These are phyloP conservation scores for Staurois parvus DNA, from an alignment of 2,797 vertebrate genomes.

Conservation along the genomic window DNA sequence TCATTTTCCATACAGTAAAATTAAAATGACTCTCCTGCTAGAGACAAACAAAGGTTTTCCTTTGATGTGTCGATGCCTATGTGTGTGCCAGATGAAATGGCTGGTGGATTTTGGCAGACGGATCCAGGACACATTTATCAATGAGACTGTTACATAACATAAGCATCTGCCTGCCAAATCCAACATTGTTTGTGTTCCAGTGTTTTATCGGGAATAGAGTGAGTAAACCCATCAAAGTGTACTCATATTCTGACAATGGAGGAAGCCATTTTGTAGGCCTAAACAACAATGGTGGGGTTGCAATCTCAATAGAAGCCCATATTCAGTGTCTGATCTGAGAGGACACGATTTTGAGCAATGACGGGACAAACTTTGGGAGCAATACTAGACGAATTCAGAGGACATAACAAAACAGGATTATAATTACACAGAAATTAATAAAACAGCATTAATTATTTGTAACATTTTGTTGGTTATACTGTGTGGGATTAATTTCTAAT, in stretches of 20 bases:
- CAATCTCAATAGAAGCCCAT: neutral
- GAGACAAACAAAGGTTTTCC: constrained; percentile 38
- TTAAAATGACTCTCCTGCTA: constrained; percentile 18
- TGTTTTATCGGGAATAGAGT: constrained; percentile 8
- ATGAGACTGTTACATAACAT: constrained; percentile 45
- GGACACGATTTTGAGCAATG: neutral
- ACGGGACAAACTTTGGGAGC: neutral
- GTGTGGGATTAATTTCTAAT: too few species aligned
- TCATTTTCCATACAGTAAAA: constrained; percentile 31
- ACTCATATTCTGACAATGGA: neutral
- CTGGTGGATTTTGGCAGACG: constrained; percentile 44
- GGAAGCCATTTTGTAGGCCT: neutral
- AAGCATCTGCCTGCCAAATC: constrained; percentile 11
- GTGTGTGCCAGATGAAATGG: constrained; percentile 53
- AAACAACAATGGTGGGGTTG: neutral
- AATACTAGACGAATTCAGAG: neutral
- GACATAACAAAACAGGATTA: neutral
- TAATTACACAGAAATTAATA: neutral
- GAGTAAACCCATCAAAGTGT: neutral
- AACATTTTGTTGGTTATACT: too few species aligned
- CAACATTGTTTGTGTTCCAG: constrained; percentile 27
- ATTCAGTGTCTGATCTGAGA: neutral
- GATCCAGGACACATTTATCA: constrained; percentile 41
- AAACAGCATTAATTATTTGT: too few species aligned
- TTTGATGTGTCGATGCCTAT: constrained; percentile 45